phyloP scores from a whole-genome alignment of 1,140 invertebrate species.

The Medauroidea extradentata region DNA sequence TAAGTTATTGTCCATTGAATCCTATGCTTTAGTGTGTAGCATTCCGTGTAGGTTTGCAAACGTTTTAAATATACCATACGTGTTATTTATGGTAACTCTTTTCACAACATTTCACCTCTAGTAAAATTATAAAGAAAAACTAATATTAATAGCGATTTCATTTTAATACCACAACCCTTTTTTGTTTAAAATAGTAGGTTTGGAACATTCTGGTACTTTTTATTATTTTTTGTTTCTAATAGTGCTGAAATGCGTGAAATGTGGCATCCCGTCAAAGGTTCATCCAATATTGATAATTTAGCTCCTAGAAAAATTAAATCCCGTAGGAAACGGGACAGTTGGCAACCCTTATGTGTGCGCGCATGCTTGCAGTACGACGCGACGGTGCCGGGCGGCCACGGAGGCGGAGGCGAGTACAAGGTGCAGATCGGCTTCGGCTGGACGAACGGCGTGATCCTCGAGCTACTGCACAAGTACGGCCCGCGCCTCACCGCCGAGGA shows the following conservation, averaged over 20 bases:
- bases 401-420: slow-evolving; percentile 84
- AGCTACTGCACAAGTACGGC: slow-evolving; percentile 66
- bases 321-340: too few species aligned
- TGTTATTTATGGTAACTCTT: too few species aligned
- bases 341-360: slow-evolving; percentile 9
- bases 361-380: slow-evolving; percentile 92
- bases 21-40: too few species aligned
- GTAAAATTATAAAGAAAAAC: too few species aligned
- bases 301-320: background rate
- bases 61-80: too few species aligned
- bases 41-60: too few species aligned
- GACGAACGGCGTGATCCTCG: slow-evolving; percentile 87
- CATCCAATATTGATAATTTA: background rate
- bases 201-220: background rate
- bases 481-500: background rate
- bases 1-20: too few species aligned
- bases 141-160: too few species aligned
- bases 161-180: too few species aligned
- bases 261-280: background rate
- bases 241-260: background rate
- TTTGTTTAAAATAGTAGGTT: too few species aligned
- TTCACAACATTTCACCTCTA: too few species aligned
- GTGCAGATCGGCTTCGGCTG: slow-evolving; percentile 91
- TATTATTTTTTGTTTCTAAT: background rate
- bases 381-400: slow-evolving; percentile 60